Conservation (phyloP, 1,140 invertebrate species). For the Leptonema lineaticorne region DNA sequence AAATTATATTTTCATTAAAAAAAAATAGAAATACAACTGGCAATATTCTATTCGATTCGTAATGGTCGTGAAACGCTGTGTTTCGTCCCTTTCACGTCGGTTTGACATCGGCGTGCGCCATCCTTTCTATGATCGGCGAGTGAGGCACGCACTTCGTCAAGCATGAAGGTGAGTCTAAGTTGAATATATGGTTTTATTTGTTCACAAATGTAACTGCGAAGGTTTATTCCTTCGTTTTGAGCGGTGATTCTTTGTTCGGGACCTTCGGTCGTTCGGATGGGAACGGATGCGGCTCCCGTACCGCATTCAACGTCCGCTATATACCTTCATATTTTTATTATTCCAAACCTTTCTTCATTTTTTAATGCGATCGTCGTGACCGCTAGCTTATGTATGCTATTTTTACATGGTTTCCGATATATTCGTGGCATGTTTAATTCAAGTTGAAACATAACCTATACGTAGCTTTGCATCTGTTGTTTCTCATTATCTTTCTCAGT, state of each 20-base stretch:
- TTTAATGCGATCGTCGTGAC: too few species aligned
- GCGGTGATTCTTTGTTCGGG: not conserved
- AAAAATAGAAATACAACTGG: not conserved
- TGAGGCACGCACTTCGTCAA: slow-evolving; percentile 28
- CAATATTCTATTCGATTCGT: too few species aligned
- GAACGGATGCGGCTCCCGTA: not conserved
- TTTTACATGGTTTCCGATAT: too few species aligned
- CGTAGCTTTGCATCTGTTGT: too few species aligned
- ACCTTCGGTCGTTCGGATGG: not conserved
- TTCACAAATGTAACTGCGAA: too few species aligned
- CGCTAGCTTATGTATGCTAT: too few species aligned
- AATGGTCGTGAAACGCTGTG: not conserved
- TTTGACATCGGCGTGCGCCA: slow-evolving; percentile 6
- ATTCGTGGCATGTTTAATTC: too few species aligned
- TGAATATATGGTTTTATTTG: too few species aligned
- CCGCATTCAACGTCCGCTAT: not conserved
- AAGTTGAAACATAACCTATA: too few species aligned
- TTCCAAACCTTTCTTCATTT: too few species aligned
- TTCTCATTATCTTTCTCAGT: too few species aligned
- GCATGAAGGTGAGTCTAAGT: slow-evolving; percentile 39
- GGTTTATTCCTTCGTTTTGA: not conserved
- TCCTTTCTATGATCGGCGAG: slow-evolving; percentile 37
- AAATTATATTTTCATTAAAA: not conserved
- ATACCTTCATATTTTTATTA: not conserved
- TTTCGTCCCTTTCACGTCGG: not conserved